These are phyloP conservation scores for Trematomus loennbergii DNA, from an alignment of 2,113 vertebrate species.

Conservation along the genomic window DNA sequence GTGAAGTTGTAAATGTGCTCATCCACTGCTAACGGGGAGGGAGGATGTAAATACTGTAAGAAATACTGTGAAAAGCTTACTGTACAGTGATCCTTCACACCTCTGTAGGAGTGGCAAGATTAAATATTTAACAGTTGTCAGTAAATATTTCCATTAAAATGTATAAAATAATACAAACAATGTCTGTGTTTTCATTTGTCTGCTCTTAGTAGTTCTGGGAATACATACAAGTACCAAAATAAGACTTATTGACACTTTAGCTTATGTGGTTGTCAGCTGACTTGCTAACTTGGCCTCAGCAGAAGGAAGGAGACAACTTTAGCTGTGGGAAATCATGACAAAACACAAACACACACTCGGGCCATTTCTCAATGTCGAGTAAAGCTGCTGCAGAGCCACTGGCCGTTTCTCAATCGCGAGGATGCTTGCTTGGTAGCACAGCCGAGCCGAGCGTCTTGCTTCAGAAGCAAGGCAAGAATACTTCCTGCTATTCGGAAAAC, in stretches of 20 bases:
- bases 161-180: constrained; percentile 32
- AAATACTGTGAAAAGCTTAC: constrained; percentile 79
- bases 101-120: constrained; percentile 63
- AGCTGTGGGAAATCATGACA: constrained; percentile 58
- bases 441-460: too few relatives aligned
- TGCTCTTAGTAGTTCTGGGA: neutral
- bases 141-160: constrained; percentile 81
- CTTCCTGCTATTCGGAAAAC: too few relatives aligned
- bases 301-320: constrained; percentile 43
- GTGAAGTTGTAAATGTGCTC: constrained; percentile 34
- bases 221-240: neutral
- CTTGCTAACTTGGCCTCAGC: constrained; percentile 15
- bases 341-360: neutral
- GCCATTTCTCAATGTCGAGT: too few relatives aligned
- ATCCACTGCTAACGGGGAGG: constrained; percentile 41
- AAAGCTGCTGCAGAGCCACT: too few relatives aligned
- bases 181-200: constrained; percentile 3
- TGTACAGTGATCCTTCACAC: constrained; percentile 79
- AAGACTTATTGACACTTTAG: neutral
- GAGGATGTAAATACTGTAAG: constrained; percentile 81
- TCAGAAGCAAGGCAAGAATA: too few relatives aligned
- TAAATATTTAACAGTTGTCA: constrained; percentile 75
- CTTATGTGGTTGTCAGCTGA: constrained; percentile 32
- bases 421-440: too few relatives aligned
- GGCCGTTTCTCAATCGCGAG: too few relatives aligned